phyloP scores from a whole-genome alignment of 2,113 vertebrate genomes.

The Turdus rufiventris region DNA sequence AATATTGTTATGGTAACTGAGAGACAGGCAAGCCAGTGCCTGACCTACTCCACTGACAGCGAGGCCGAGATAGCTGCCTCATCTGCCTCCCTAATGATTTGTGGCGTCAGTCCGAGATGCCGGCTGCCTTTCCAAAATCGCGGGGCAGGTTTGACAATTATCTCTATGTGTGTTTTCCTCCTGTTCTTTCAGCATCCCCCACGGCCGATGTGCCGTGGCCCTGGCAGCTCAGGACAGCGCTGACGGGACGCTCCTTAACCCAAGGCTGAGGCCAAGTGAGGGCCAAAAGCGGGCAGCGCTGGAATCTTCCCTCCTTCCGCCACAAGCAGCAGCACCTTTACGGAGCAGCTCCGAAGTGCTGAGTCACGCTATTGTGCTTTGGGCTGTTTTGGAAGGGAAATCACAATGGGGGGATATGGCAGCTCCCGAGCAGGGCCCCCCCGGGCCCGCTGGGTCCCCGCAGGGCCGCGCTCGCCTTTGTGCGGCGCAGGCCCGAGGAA shows the following conservation, averaged over 20 bases:
- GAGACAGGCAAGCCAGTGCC: background rate
- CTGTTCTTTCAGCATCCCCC: background rate
- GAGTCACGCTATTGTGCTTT: constrained; percentile 35
- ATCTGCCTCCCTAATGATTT: background rate
- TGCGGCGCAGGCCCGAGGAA: background rate
- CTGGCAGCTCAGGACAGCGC: background rate
- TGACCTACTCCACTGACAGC: background rate
- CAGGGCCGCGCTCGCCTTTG: background rate
- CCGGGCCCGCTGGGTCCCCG: background rate
- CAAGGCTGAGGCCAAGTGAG: fast-evolving
- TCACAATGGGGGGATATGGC: constrained; percentile 52
- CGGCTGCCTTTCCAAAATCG: background rate
- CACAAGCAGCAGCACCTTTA: background rate
- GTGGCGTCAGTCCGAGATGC: background rate
- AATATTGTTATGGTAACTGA: background rate
- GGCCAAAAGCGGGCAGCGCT: background rate
- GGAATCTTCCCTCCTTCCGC: background rate
- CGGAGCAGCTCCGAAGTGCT: constrained; percentile 23
- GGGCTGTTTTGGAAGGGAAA: background rate
- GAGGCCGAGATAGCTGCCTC: background rate
- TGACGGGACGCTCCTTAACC: background rate
- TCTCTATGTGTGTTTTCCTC: background rate
- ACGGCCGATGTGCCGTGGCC: fast-evolving
- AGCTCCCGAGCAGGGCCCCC: background rate
- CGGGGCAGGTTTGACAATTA: background rate